phyloP scores from a whole-genome alignment of 2,113 vertebrate species.

The Sylvilagus bachmani region DNA sequence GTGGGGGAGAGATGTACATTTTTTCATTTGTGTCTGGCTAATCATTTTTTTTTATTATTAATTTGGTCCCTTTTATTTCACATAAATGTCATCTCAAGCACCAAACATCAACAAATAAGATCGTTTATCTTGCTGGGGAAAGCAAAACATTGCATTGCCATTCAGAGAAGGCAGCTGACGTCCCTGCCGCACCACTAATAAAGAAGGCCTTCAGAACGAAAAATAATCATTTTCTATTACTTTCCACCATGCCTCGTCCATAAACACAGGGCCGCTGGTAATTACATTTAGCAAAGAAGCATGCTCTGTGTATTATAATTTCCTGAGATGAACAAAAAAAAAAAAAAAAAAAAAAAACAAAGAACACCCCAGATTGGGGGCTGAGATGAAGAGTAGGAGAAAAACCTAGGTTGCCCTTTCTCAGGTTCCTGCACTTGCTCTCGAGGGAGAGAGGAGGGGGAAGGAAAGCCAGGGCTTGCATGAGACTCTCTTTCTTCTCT shows the following conservation, averaged over 20 bases:
- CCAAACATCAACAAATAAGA: constrained; percentile 87
- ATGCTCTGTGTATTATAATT: constrained; percentile 83
- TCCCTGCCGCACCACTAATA: constrained; percentile 85
- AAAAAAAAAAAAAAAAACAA: constrained; percentile 58
- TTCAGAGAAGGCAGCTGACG: constrained; percentile 86
- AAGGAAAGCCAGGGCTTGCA: not conserved
- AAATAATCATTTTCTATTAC: constrained; percentile 88
- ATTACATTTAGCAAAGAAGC: constrained; percentile 84
- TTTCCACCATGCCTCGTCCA: constrained; percentile 82
- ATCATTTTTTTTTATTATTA: constrained; percentile 87
- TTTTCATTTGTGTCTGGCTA: constrained; percentile 80
- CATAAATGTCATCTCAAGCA: constrained; percentile 88
- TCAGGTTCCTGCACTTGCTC: not conserved
- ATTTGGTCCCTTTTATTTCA: constrained; percentile 87
- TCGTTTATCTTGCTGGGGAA: constrained; percentile 87
- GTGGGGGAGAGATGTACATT: constrained; percentile 79
- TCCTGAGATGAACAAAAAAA: constrained; percentile 80
- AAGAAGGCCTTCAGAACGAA: constrained; percentile 85
- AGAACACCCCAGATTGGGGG: constrained; percentile 64
- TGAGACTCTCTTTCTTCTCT: not conserved
- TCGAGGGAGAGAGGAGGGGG: not conserved
- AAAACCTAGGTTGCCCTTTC: not conserved
- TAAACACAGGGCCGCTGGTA: constrained; percentile 84
- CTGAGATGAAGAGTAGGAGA: constrained; percentile 20
- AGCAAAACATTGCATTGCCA: constrained; percentile 85